Evolutionary conservation across 2,113 vertebrate genomes (phyloP).

Genomic region (cattle (Bos taurus)): DNA sequence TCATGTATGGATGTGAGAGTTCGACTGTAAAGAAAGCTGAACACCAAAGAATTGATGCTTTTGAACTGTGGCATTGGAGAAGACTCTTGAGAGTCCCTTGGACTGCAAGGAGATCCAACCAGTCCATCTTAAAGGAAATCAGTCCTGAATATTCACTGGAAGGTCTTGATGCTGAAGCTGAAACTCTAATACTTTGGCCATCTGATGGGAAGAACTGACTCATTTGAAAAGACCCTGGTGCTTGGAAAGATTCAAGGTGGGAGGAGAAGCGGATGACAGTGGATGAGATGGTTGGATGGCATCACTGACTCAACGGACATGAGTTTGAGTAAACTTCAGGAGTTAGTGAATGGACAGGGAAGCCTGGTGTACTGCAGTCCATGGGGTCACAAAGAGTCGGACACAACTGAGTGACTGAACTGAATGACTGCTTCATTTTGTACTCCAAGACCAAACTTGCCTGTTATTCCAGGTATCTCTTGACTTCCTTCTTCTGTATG

Average conservation of each 20-base stretch:
- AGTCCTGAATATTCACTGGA: neutral
- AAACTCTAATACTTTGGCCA: neutral
- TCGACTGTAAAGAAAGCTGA: neutral
- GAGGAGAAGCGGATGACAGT: neutral
- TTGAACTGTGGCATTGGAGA: neutral
- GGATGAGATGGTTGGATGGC: neutral
- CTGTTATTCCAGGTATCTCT: neutral
- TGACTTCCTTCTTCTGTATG: neutral
- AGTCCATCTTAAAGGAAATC: neutral
- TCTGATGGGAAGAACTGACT: neutral
- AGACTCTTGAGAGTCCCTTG: neutral
- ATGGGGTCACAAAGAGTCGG: rapidly evolving
- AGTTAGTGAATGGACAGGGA: neutral
- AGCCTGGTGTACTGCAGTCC: neutral
- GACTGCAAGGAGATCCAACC: neutral
- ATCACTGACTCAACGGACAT: neutral
- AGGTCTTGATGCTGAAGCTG: neutral
- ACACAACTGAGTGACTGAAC: rapidly evolving
- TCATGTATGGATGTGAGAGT: neutral
- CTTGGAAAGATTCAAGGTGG: neutral
- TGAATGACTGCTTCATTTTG: neutral
- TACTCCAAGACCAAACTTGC: neutral
- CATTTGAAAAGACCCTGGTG: neutral
- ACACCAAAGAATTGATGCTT: neutral
- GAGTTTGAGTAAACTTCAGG: neutral